Evolutionary conservation across 2,797 vertebrate genomes (phyloP).

Genomic region (Scarus forsteni): DNA sequence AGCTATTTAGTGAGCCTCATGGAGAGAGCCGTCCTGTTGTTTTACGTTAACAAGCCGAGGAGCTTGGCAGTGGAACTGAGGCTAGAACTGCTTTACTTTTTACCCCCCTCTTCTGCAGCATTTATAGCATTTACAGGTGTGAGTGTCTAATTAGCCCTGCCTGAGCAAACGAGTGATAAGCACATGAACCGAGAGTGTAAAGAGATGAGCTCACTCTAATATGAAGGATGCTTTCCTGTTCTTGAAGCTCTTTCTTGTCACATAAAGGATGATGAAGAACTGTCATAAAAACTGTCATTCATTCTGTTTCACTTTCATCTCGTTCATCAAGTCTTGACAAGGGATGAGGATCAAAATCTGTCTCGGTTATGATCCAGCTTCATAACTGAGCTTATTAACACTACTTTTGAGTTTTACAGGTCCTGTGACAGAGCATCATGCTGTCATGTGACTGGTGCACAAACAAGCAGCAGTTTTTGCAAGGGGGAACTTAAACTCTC

Average conservation of each 20-base stretch:
- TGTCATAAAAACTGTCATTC: conserved; percentile 20
- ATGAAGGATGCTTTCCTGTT: conserved; percentile 15
- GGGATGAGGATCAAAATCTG: no score
- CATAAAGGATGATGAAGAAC: conserved; percentile 36
- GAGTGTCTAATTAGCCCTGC: conserved; percentile 60
- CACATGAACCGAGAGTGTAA: conserved; percentile 49
- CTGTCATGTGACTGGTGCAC: no score
- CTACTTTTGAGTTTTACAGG: no score
- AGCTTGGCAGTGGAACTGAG: conserved; percentile 74
- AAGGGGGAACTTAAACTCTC: no score
- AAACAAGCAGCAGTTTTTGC: no score
- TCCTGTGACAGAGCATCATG: no score
- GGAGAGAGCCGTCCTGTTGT: conserved; percentile 73
- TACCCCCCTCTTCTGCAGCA: conserved; percentile 20
- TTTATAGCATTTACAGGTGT: conserved; percentile 73
- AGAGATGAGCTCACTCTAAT: conserved; percentile 29
- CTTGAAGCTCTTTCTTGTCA: conserved; percentile 13
- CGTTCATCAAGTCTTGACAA: conserved; percentile 49
- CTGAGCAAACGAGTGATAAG: conserved; percentile 66
- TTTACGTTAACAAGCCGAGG: conserved; percentile 76
- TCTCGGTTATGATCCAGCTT: no score
- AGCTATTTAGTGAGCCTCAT: conserved; percentile 68
- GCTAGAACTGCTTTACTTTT: conserved; percentile 57
- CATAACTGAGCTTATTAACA: no score
- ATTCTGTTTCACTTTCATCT: conserved; percentile 35